phyloP scores from a whole-genome alignment of 2,113 vertebrate species.

The Todiramphus saurophagus region DNA sequence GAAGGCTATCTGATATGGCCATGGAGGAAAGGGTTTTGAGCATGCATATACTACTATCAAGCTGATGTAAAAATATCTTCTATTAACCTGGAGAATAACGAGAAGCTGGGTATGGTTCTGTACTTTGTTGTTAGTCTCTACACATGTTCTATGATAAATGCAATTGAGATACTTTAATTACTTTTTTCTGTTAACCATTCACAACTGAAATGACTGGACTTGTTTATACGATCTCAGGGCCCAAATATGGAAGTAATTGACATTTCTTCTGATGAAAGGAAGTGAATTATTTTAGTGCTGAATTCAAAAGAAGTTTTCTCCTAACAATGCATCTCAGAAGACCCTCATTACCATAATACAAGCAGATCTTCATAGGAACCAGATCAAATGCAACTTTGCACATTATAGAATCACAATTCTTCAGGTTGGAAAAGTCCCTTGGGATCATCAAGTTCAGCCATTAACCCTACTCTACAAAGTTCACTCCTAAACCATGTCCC shows the following conservation, averaged over 20 bases:
- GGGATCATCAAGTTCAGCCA: no score
- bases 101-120: neutral
- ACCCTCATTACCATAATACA: constrained; percentile 36
- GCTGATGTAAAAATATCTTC: neutral
- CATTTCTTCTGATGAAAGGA: constrained; percentile 40
- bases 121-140: neutral
- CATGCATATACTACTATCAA: no score
- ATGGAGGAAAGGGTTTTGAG: neutral
- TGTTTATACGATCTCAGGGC: constrained; percentile 11
- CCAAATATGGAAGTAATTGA: constrained; percentile 1
- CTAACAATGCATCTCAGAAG: neutral
- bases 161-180: constrained; percentile 38
- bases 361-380: neutral
- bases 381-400: constrained; percentile 40
- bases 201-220: neutral
- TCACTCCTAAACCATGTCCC: no score
- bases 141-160: neutral
- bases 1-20: neutral
- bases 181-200: constrained; percentile 21
- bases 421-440: no score
- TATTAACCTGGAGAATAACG: neutral
- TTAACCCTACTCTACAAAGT: no score
- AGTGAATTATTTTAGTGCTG: neutral
- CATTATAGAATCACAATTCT: neutral
- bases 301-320: neutral